Conservation (phyloP, 2,113 vertebrate genomes). For the Proterorhinus semilunaris region DNA sequence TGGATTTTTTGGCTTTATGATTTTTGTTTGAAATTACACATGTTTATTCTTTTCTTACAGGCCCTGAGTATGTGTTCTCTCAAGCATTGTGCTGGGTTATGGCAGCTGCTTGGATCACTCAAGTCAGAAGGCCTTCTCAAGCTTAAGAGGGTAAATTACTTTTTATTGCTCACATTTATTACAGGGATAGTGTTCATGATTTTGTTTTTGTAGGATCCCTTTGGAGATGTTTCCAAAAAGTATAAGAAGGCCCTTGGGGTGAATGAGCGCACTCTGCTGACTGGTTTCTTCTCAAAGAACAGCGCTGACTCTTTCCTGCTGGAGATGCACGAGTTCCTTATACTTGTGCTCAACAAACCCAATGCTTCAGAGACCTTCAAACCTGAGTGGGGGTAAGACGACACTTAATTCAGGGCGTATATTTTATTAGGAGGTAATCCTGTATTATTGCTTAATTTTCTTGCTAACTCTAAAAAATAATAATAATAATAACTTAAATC, state of each 20-base stretch:
- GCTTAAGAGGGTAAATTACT: conserved; percentile 79
- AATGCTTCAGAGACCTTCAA: conserved; percentile 66
- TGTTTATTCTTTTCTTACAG: conserved; percentile 68
- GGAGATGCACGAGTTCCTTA: conserved; percentile 91
- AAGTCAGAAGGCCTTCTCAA: conserved; percentile 89
- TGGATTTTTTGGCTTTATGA: neutral
- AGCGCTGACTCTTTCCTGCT: conserved; percentile 83
- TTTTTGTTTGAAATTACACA: neutral
- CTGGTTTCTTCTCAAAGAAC: conserved; percentile 77
- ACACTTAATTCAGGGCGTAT: too few relatives aligned
- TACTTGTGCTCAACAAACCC: conserved; percentile 77
- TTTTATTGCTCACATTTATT: neutral
- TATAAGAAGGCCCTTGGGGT: conserved; percentile 77
- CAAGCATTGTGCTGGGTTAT: conserved; percentile 83
- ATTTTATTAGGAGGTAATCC: too few relatives aligned
- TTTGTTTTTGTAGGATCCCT: conserved; percentile 82
- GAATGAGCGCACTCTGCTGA: conserved; percentile 70
- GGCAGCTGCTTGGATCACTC: conserved; percentile 86
- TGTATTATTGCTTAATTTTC: neutral
- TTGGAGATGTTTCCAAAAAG: conserved; percentile 68
- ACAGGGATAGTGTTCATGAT: neutral
- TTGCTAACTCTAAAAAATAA: too few relatives aligned
- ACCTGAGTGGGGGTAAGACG: conserved; percentile 81
- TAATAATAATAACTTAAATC: neutral
- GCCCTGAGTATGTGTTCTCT: conserved; percentile 80